Evolutionary conservation across 2,113 vertebrate species (phyloP), one percentile per base, ranked within the genome.

Genomic region (Indri indri): DNA sequence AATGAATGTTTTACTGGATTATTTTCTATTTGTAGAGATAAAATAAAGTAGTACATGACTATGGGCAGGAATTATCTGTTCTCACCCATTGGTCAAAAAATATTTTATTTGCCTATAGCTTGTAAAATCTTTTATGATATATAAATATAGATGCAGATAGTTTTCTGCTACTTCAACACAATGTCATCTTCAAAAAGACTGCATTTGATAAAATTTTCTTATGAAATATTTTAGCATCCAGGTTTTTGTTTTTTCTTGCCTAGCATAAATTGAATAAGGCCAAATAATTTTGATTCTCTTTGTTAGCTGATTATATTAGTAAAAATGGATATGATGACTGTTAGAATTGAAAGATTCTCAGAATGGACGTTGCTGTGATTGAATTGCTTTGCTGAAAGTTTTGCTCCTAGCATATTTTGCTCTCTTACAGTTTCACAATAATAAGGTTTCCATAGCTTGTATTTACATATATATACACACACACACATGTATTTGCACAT

Each of bases 301-400:
- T 73, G 30, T 83, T 90, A 88, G 61, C 59, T 97, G 68, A 80
- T 95, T 76, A 71, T 27, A 70, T 82, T 83, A 90, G 63, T 27
- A 61, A 90, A 94, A 87, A 71, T 50, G 37, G 37, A 77, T 37
- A 63, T 90, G 74, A n/a, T 20, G 54, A 87, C 22, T 90, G 8
- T 37, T 63, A 91, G 61, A 79, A 91, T 93, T 88, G 4, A 90
- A 80, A 90, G 47, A 92, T 73, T 96, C 47, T 80, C 65, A 71
- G 27, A n/a, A 96, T 42, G 80, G 63, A 2, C 27, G 50, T 61
- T 73, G 27, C 30, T 97, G 76, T 71, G 84, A 84, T 3, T 88
- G 50, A 93, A 76, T 88, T 47, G 27, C 20, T 90, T 88, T 93
- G 54, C 57, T 70, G 77, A 74, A 18, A 90, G 66, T 80, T 82